Base-by-base conservation (phyloP, 2,888 invertebrate genomes). In the Thysanoteuthis rhombus region DNA sequence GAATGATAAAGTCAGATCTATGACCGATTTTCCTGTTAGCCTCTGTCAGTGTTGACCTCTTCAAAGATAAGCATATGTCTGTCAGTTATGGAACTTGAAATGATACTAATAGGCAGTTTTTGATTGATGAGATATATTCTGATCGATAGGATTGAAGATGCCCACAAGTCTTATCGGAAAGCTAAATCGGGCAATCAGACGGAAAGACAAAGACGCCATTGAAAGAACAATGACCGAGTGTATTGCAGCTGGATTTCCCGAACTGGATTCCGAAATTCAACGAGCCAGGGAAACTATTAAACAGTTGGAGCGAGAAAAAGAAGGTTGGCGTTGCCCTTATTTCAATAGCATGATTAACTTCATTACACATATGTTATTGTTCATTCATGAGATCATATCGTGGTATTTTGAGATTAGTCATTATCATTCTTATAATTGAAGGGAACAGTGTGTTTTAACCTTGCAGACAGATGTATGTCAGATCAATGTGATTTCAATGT, bases 181-280 rank as follows among this genome's bases (percentile, higher is more conserved):
- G 22, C 28, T 91, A 16, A 91, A 40, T 32, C 39, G 40, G 16
- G 28, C 91, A 40, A 42, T 40, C 40, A 39, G 42, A 91, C 28
- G 91, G 12, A 40, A 91, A 40, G 91, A 91, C 40, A 91, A 40
- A 40, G 91, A 19, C 36, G 91, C 40, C 16, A 39, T 91, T 40
- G 91, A 91, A 32, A 91, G n/a, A 91, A 8, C 32, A 32, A 91
- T 91, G 2, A 39, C 12, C 28, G 91, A 91, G n/a, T 91, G 91
- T 91, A 32, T 91, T 32, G 39, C 91, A n/a, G 91, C 91, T 0
- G 91, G 91, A 28, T 40, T 91, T 28, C 36, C 91, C 8, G 91
- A 91, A 40, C 36, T 91, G 91, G 91, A 91, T 91, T 91, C 91
- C 16, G 91, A 91, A 36, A 25, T 91, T 42, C 39, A 42, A 32